These are phyloP conservation scores for Xylota sylvarum DNA, from an alignment of 2,888 invertebrate genomes.

Conservation along the genomic window DNA sequence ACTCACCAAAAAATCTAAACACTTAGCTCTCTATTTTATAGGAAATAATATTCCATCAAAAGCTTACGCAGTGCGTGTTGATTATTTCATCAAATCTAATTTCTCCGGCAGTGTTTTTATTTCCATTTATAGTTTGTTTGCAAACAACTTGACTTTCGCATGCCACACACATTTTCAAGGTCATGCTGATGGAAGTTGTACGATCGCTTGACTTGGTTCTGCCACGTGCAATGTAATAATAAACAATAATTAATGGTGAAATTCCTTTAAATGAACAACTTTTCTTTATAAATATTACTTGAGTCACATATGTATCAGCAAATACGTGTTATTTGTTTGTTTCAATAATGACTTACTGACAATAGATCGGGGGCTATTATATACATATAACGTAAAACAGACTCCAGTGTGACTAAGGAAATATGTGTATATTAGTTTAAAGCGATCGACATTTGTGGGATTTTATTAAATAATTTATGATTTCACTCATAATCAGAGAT, in stretches of 20 bases:
- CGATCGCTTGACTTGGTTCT: neutral
- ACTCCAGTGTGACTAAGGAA: neutral
- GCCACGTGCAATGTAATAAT: neutral
- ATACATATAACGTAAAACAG: no score
- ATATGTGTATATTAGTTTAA: neutral
- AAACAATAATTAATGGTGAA: neutral
- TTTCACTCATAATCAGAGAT: constrained; percentile 3
- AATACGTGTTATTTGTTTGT: neutral
- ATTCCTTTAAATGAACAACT: no score
- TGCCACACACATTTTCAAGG: constrained; percentile 2
- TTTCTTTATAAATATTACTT: neutral
- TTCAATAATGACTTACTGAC: neutral
- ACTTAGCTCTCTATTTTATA: neutral
- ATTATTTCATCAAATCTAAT: constrained; percentile 11
- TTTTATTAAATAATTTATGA: neutral
- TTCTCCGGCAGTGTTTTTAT: constrained; percentile 8
- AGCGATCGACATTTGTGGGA: neutral
- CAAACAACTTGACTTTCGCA: constrained; percentile 18
- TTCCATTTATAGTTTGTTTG: constrained; percentile 26
- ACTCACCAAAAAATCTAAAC: neutral
- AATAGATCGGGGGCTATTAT: no score
- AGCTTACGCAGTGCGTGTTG: constrained; percentile 25
- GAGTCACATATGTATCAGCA: neutral
- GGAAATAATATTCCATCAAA: neutral
- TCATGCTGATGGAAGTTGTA: neutral